phyloP scores from a whole-genome alignment of 2,797 vertebrate genomes.

The Pseudochromis fuscus region DNA sequence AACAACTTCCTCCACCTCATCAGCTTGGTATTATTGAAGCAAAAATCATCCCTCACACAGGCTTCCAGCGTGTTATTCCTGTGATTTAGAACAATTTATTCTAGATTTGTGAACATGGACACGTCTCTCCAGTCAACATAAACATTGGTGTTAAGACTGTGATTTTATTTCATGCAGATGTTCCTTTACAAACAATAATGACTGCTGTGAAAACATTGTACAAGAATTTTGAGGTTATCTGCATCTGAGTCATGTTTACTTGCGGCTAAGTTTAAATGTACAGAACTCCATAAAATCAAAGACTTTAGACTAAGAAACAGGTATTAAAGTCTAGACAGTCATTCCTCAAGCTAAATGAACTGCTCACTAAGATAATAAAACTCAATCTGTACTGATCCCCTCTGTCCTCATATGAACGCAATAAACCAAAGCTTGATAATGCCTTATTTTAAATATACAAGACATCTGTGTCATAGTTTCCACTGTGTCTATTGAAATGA shows the following conservation, averaged over 20 bases:
- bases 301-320: constrained; percentile 3
- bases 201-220: constrained; percentile 13
- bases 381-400: constrained; percentile 8
- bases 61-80: constrained; percentile 46
- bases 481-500: constrained; percentile 50
- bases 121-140: constrained; percentile 30
- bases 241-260: not conserved
- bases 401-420: constrained; percentile 10
- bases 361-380: constrained; percentile 34
- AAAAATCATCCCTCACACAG: constrained; percentile 36
- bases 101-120: constrained; percentile 53
- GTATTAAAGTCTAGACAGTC: constrained; percentile 33
- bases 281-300: constrained; percentile 14
- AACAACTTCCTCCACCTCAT: constrained; percentile 72
- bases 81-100: constrained; percentile 45
- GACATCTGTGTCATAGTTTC: constrained; percentile 71
- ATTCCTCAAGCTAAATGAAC: constrained; percentile 16
- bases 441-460: constrained; percentile 46
- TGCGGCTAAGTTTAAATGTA: constrained; percentile 4
- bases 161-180: constrained; percentile 12
- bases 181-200: constrained; percentile 4
- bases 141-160: constrained; percentile 7
- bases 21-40: constrained; percentile 54
- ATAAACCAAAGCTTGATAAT: constrained; percentile 43
- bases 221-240: not conserved